These are phyloP conservation scores for Eurosta solidaginis DNA, from an alignment of 1,140 invertebrate genomes.

Conservation along the genomic window DNA sequence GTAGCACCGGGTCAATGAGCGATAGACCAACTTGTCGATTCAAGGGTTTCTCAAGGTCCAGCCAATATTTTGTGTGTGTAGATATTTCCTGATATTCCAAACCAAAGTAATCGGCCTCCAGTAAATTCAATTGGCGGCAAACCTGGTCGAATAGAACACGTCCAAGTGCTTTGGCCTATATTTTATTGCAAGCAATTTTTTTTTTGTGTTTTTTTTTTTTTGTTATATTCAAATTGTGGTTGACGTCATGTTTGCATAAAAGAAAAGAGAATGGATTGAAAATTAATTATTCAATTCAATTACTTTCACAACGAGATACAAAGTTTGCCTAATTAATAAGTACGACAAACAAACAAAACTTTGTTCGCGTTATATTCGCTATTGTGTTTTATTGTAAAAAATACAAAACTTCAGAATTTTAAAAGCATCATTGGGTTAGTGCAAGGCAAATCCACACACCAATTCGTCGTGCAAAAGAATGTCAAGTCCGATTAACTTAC, in stretches of 20 bases:
- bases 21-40: slow-evolving; percentile 92
- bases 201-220: no score
- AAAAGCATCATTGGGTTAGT: no score
- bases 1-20: slow-evolving; percentile 81
- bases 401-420: no score
- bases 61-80: slow-evolving; percentile 83
- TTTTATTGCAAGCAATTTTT: not conserved
- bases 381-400: no score
- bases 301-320: no score
- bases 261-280: not conserved
- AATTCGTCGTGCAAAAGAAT: no score
- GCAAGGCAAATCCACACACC: no score
- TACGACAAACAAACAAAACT: no score
- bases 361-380: no score
- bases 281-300: not conserved
- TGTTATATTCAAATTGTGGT: not conserved
- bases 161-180: slow-evolving; percentile 91
- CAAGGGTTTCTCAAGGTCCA: slow-evolving; percentile 96
- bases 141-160: slow-evolving; percentile 95
- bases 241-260: not conserved
- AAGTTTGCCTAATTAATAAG: no score
- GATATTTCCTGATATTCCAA: slow-evolving; percentile 89
- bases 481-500: no score
- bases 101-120: slow-evolving; percentile 98
- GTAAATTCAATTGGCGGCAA: slow-evolving; percentile 89